Evolutionary conservation across 2,888 invertebrate species (phyloP).

Genomic region (Germaria angustata): DNA sequence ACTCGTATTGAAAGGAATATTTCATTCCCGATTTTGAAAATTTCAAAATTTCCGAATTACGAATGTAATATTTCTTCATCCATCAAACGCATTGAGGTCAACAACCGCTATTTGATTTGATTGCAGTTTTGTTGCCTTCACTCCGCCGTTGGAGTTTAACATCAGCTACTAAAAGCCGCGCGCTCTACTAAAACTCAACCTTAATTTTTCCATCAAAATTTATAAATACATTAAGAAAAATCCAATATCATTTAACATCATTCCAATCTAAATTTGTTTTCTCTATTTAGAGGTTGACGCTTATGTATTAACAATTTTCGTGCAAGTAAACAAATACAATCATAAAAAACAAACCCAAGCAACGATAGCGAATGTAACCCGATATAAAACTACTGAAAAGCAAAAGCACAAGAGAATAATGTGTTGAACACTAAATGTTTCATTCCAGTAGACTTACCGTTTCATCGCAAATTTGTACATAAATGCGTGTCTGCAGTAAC

Average conservation of each 20-base stretch:
- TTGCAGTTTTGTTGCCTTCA: background rate
- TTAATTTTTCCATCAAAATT: constrained; percentile 32
- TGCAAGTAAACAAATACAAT: constrained; percentile 72
- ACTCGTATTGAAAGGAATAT: background rate
- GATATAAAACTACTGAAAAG: constrained; percentile 13
- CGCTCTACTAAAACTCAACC: constrained; percentile 38
- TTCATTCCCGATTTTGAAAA: background rate
- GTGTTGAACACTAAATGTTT: too few relatives aligned
- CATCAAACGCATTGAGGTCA: background rate
- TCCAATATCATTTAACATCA: constrained; percentile 28
- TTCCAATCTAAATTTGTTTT: constrained; percentile 58
- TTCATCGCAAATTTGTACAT: background rate
- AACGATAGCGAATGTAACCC: constrained; percentile 20
- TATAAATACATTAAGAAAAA: background rate
- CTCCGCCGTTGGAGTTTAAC: background rate
- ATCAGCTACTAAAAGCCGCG: background rate
- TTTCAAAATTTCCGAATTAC: background rate
- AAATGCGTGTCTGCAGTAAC: background rate
- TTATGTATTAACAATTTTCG: constrained; percentile 77
- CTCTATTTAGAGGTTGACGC: constrained; percentile 78
- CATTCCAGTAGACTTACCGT: background rate
- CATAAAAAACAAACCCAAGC: background rate
- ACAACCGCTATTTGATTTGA: background rate
- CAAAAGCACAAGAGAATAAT: background rate
- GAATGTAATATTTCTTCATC: background rate